Evolutionary conservation across 2,797 vertebrate species (phyloP).

Genomic region (Acestrorhynchus altus): DNA sequence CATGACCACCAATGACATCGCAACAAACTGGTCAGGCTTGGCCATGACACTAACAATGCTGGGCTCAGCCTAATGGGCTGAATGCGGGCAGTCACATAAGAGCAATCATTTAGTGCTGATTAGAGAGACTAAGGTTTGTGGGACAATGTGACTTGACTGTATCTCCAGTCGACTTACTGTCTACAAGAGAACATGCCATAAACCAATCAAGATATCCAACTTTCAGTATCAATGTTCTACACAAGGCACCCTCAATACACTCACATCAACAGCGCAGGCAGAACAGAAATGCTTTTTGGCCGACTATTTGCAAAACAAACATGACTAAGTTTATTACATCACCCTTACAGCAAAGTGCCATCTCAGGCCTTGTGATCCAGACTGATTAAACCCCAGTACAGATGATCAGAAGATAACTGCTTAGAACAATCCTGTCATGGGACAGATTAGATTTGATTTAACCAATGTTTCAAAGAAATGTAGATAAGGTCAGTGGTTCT

Average conservation of each 20-base stretch:
- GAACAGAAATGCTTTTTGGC: neutral
- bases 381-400: no score
- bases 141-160: no score
- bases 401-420: no score
- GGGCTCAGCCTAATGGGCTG: neutral
- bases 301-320: constrained; percentile 15
- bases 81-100: neutral
- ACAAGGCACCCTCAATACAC: neutral
- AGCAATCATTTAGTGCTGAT: neutral
- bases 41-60: neutral
- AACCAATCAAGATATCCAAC: neutral
- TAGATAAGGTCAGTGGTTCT: no score
- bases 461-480: no score
- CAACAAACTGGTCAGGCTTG: neutral
- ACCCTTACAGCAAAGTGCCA: neutral
- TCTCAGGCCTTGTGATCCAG: neutral
- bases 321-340: neutral
- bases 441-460: no score
- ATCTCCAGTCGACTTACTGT: neutral
- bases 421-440: no score
- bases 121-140: neutral
- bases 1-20: neutral
- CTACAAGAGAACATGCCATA: neutral
- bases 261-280: neutral
- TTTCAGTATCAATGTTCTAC: neutral